Conservation (phyloP, 92 coral and sea anemone genomes). For the Anthopleura xanthogrammica region DNA sequence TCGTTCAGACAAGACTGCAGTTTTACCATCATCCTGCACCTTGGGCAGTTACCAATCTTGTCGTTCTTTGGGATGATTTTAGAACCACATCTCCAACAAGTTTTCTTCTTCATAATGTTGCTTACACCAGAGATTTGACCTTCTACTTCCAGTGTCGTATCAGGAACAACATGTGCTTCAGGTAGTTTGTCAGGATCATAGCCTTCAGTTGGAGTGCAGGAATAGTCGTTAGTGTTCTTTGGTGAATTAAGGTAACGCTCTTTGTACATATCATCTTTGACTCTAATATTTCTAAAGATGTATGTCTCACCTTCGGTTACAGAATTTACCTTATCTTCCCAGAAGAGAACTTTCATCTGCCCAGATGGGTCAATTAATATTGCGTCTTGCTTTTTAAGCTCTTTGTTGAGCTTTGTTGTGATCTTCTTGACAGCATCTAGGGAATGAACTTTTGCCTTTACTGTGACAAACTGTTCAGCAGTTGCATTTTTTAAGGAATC, state of each 20-base stretch:
- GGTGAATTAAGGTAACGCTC: slow-evolving; percentile 44
- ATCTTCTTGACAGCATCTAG: slow-evolving; percentile 34
- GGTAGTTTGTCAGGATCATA: slow-evolving; percentile 15
- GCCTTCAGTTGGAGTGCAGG: background rate
- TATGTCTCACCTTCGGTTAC: slow-evolving; percentile 28
- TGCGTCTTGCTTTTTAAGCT: slow-evolving; percentile 30
- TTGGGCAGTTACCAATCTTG: too few species aligned
- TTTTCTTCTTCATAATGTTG: too few species aligned
- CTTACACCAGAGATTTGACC: background rate
- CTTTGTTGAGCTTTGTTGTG: slow-evolving; percentile 17
- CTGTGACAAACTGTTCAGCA: slow-evolving; percentile 37
- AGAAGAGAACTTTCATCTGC: slow-evolving; percentile 24
- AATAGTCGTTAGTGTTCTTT: slow-evolving; percentile 14
- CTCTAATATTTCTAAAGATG: slow-evolving; percentile 21
- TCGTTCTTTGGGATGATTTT: too few species aligned
- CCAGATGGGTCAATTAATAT: slow-evolving; percentile 36
- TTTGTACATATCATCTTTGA: slow-evolving; percentile 12
- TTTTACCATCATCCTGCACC: too few species aligned
- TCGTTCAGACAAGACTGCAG: too few species aligned
- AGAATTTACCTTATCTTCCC: slow-evolving; percentile 31
- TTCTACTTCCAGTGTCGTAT: slow-evolving; percentile 11
- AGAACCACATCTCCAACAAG: too few species aligned
- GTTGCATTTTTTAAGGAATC: slow-evolving; percentile 36
- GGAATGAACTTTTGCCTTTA: slow-evolving; percentile 39
- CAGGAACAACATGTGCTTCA: slow-evolving; percentile 23